Base-by-base conservation (phyloP, 2,888 invertebrate species). In the Eurytoma californica region DNA sequence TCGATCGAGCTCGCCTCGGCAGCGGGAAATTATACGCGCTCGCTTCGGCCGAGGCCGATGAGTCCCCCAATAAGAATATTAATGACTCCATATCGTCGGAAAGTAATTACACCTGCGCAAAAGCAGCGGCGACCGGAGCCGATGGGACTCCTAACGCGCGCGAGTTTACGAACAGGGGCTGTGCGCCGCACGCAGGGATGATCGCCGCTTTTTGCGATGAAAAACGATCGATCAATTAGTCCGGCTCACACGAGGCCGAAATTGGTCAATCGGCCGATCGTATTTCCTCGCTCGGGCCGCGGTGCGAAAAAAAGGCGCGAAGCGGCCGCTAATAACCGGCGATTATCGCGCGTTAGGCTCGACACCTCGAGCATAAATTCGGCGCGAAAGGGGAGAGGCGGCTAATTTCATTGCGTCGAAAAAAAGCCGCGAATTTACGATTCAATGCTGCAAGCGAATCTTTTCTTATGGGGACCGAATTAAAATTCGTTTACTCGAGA, bases 221-320 rank as follows among this genome's bases (percentile, higher is more conserved):
- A 82, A 83, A 84, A 86, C 86, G 87, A 87, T 85, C 82, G 82
- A 81, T 83, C 85, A 84, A 86, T 86, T 85, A 84, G 83, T 82
- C 79, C 53, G 58, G 30, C 24, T 28, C 28, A 28, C 30, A 20
- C 60, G 39, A 0, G 7, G 39, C 9, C 39, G 61, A 77, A 80
- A 78, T 80, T 75, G 80, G 73, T 73, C 77, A 73, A 77, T 80
- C 80, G 72, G 24, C 53, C 67, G 75, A 72, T 69, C 69, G 47
- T 18, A 60, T 53, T 20, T 39, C 16, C 72, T n/a, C 16, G 28
- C 51, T 18, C 20, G 72, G 7, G n/a, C 12, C n/a, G 68, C 53
- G 18, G 9, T 18, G 30, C 49, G 18, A 20, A 39, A 65, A 73
- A 80, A 20, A 5, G n/a, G 9, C 18, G 53, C 13, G 18, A 66